Evolutionary conservation across 1,140 invertebrate species (phyloP).

Genomic region (Coboldia fuscipes): DNA sequence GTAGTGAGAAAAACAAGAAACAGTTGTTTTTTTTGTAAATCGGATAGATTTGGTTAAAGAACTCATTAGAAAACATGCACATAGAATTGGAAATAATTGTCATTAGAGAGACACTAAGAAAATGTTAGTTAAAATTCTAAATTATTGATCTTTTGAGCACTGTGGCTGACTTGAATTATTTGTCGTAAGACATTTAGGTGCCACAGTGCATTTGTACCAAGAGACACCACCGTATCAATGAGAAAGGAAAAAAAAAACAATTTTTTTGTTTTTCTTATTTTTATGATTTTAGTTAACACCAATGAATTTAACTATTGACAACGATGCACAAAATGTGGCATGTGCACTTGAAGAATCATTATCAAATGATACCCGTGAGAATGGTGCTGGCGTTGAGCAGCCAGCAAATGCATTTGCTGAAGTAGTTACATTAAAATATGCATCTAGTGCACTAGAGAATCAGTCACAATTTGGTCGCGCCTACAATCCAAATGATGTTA

Average conservation of each 20-base stretch:
- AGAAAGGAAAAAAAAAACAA: background rate
- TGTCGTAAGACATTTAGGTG: too few species aligned
- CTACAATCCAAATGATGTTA: conserved; percentile 48
- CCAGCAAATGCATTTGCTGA: conserved; percentile 30
- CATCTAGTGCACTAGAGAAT: conserved; percentile 34
- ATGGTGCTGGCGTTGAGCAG: conserved; percentile 23
- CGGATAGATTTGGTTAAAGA: too few species aligned
- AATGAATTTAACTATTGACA: conserved; percentile 39
- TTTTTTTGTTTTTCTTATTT: conserved; percentile 5
- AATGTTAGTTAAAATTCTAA: too few species aligned
- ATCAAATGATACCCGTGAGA: conserved; percentile 27
- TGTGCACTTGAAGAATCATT: conserved; percentile 26
- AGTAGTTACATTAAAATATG: conserved; percentile 30
- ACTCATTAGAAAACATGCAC: too few species aligned
- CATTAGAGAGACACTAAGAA: too few species aligned
- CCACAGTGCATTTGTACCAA: too few species aligned
- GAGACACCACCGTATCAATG: background rate
- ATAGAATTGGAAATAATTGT: too few species aligned
- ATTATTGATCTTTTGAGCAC: too few species aligned
- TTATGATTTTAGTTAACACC: conserved; percentile 44
- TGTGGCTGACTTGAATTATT: too few species aligned
- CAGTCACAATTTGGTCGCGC: conserved; percentile 70
- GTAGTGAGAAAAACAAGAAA: too few species aligned
- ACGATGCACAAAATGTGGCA: conserved; percentile 12
- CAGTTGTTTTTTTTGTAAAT: too few species aligned